A percentile compares a stretch with the other conserved stretches of the same genome.
Evolutionary conservation across 2,113 vertebrate genomes (phyloP).

Genomic region (Nothocercus nigrocapillus): DNA sequence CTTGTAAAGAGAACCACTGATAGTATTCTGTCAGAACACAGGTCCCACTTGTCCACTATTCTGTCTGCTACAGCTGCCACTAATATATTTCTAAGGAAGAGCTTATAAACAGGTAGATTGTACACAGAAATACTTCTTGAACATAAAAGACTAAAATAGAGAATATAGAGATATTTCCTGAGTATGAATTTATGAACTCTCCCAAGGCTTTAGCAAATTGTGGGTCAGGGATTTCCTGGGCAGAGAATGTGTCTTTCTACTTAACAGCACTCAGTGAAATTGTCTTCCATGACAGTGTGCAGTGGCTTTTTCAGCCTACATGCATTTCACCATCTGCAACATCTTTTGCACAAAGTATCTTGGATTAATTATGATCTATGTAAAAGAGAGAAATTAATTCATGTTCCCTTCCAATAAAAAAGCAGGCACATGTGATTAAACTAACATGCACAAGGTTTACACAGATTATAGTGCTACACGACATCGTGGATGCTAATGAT

Average conservation of each 20-base stretch:
- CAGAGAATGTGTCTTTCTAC: not conserved
- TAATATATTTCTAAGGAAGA: slow-evolving; percentile 30
- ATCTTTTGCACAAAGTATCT: not conserved
- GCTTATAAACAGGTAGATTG: not conserved
- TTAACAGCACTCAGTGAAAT: not conserved
- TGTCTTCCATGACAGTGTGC: slow-evolving; percentile 9
- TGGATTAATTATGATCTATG: not conserved
- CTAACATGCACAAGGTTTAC: not conserved
- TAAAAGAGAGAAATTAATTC: not conserved
- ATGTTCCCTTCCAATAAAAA: not conserved
- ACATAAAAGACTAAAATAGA: not conserved
- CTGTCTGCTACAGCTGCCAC: not conserved
- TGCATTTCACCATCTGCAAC: not conserved
- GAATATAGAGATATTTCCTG: not conserved
- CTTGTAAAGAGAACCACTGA: not conserved
- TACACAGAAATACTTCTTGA: slow-evolving; percentile 4
- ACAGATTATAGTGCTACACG: not conserved
- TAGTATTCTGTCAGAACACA: not conserved
- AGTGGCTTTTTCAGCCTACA: slow-evolving; percentile 4
- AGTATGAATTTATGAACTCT: slow-evolving; percentile 24
- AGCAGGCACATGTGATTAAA: not conserved
- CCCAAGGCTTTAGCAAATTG: slow-evolving; percentile 8
- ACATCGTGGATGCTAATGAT: not conserved
- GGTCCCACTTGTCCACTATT: not conserved
- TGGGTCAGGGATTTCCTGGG: slow-evolving; percentile 17